phyloP scores from a whole-genome alignment of 2,888 invertebrate genomes.

The Pelosia muscerda region DNA sequence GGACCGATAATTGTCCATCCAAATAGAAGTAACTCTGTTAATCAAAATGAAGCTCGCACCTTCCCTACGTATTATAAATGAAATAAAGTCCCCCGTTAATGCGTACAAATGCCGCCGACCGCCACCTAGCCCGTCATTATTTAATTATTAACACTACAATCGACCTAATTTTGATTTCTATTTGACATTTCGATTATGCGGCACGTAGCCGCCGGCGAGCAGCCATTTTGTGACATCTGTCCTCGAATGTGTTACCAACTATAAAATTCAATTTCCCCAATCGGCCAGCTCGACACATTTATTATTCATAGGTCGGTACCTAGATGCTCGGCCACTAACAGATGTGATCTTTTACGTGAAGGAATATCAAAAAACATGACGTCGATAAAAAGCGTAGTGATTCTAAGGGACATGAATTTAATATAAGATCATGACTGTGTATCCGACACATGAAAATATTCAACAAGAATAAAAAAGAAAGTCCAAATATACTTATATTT shows the following conservation, averaged over 20 bases:
- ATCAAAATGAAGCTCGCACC: slow-evolving; percentile 82
- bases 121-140: slow-evolving; percentile 75
- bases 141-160: slow-evolving; percentile 86
- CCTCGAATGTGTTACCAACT: slow-evolving; percentile 85
- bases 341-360: slow-evolving; percentile 86
- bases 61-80: slow-evolving; percentile 65
- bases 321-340: slow-evolving; percentile 84
- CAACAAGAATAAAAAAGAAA: slow-evolving; percentile 58
- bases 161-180: slow-evolving; percentile 87
- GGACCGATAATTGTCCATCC: slow-evolving; percentile 85
- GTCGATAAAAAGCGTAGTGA: slow-evolving; percentile 72
- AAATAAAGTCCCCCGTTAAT: slow-evolving; percentile 62
- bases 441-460: slow-evolving; percentile 67
- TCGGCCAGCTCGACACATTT: slow-evolving; percentile 84
- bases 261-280: slow-evolving; percentile 87
- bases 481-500: slow-evolving; percentile 56
- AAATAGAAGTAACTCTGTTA: slow-evolving; percentile 85
- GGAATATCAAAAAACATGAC: slow-evolving; percentile 81
- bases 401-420: slow-evolving; percentile 76
- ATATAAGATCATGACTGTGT: slow-evolving; percentile 66
- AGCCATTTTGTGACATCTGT: slow-evolving; percentile 86
- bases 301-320: slow-evolving; percentile 85
- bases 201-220: slow-evolving; percentile 76
- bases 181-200: slow-evolving; percentile 85
- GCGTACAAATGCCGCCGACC: slow-evolving; percentile 66